Percentiles rank a stretch among this genome's conserved stretches.
Conservation (phyloP, 2,888 invertebrate species). For the Chrysomela aeneicollis region DNA sequence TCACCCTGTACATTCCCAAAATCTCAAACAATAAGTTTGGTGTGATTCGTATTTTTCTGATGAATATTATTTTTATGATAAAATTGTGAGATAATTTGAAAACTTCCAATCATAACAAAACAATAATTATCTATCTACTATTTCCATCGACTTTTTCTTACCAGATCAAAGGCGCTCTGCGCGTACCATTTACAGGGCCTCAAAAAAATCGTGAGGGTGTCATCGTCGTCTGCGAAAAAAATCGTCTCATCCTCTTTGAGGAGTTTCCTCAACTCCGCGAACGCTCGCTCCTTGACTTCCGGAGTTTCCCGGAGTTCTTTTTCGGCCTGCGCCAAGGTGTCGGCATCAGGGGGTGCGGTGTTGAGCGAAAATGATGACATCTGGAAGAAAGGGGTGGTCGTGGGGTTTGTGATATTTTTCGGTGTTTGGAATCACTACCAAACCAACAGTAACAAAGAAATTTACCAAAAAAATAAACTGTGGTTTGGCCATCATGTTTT, state of each 20-base stretch:
- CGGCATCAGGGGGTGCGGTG: constrained; percentile 66
- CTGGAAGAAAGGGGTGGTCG: constrained; percentile 27
- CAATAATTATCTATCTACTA: too few relatives aligned
- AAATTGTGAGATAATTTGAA: too few relatives aligned
- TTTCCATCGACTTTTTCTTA: constrained; percentile 64
- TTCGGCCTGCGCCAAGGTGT: constrained; percentile 68
- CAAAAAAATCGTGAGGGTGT: constrained; percentile 78
- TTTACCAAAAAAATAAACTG: too few relatives aligned
- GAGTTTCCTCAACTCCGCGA: constrained; percentile 69
- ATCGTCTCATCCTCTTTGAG: constrained; percentile 72
- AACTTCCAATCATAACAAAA: too few relatives aligned
- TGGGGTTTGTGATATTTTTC: too few relatives aligned
- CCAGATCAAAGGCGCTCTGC: constrained; percentile 79
- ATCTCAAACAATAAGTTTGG: too few relatives aligned
- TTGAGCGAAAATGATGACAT: constrained; percentile 65
- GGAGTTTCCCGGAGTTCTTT: constrained; percentile 76
- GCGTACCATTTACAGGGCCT: constrained; percentile 86
- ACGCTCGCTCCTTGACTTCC: constrained; percentile 69
- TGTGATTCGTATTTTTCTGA: too few relatives aligned
- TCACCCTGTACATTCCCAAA: too few relatives aligned
- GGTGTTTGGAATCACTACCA: too few relatives aligned
- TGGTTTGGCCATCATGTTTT: too few relatives aligned
- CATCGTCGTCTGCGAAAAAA: constrained; percentile 75
- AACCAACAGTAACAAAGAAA: too few relatives aligned
- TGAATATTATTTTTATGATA: too few relatives aligned